Conservation (phyloP, 2,797 vertebrate genomes). For the Arrhamphus sclerolepis region DNA sequence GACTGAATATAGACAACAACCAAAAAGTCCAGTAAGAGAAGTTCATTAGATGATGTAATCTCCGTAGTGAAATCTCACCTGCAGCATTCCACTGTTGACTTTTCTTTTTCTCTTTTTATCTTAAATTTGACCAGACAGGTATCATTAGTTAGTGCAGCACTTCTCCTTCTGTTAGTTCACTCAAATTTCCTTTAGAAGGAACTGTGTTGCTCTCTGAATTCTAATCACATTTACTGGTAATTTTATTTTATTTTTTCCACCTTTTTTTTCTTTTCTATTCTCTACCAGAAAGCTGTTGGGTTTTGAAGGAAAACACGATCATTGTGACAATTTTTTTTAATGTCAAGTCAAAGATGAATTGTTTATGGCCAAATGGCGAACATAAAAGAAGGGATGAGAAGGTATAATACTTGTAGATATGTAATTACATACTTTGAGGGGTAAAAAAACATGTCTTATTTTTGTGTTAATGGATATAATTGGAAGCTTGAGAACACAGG, state of each 20-base stretch:
- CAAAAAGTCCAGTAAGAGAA: conserved; percentile 52
- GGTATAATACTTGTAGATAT: background rate
- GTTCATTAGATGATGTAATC: conserved; percentile 65
- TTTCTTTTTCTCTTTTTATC: conserved; percentile 1
- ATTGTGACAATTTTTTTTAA: conserved; percentile 28
- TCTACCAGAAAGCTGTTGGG: conserved; percentile 21
- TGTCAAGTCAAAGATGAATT: conserved; percentile 4
- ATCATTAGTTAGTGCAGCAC: conserved; percentile 65
- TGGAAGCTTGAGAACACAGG: no score
- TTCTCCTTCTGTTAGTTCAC: conserved; percentile 43
- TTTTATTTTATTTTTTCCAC: conserved; percentile 25
- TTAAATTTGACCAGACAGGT: conserved; percentile 21
- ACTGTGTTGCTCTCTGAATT: conserved; percentile 16
- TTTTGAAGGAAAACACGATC: conserved; percentile 34
- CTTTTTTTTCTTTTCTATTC: conserved; percentile 12
- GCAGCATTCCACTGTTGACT: conserved; percentile 51
- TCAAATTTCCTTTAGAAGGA: conserved; percentile 51
- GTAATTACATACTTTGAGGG: background rate
- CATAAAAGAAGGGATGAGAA: conserved; percentile 5
- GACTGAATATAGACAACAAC: conserved; percentile 55
- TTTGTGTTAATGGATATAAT: no score
- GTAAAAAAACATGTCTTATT: background rate
- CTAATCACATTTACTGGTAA: conserved; percentile 31
- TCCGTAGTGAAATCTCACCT: conserved; percentile 65
- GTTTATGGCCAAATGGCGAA: conserved; percentile 3